Evolutionary conservation across 2,797 vertebrate genomes (phyloP).

Genomic region (Rhyacichthys aspro): DNA sequence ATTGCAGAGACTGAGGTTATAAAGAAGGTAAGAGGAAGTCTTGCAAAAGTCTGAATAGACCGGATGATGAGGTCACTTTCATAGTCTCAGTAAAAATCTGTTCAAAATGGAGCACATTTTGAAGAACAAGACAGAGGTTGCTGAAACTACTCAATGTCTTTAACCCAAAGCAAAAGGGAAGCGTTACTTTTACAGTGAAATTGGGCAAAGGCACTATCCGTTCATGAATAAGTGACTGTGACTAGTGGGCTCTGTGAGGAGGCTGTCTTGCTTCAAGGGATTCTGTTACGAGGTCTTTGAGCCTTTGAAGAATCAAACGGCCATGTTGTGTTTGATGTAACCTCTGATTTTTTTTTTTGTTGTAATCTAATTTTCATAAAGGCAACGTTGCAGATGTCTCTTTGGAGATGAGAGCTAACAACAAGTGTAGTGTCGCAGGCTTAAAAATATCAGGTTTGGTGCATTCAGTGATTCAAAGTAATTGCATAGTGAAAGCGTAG

Average conservation of each 20-base stretch:
- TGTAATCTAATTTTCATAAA: conserved; percentile 68
- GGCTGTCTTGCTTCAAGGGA: conserved; percentile 51
- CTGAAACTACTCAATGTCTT: conserved; percentile 55
- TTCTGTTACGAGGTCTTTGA: conserved; percentile 46
- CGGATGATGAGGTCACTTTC: neutral
- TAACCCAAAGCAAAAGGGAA: conserved; percentile 49
- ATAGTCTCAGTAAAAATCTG: neutral
- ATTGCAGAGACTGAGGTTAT: conserved; percentile 40
- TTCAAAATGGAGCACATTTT: neutral
- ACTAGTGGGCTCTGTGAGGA: conserved; percentile 49
- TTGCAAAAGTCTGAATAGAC: no score
- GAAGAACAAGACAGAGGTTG: conserved; percentile 32
- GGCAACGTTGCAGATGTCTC: conserved; percentile 31
- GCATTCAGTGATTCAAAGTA: no score
- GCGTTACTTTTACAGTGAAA: conserved; percentile 43
- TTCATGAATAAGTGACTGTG: conserved; percentile 66
- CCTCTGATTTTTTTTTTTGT: conserved; percentile 47
- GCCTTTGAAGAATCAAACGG: conserved; percentile 63
- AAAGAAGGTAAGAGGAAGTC: conserved; percentile 8
- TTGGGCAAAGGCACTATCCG: conserved; percentile 42
- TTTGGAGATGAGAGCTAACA: conserved; percentile 43
- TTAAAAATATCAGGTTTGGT: neutral
- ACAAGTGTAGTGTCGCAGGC: conserved; percentile 37
- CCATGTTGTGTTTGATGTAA: conserved; percentile 65
- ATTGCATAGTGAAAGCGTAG: no score